phyloP scores from a whole-genome alignment of 1,140 invertebrate species.

The Cylas formicarius region DNA sequence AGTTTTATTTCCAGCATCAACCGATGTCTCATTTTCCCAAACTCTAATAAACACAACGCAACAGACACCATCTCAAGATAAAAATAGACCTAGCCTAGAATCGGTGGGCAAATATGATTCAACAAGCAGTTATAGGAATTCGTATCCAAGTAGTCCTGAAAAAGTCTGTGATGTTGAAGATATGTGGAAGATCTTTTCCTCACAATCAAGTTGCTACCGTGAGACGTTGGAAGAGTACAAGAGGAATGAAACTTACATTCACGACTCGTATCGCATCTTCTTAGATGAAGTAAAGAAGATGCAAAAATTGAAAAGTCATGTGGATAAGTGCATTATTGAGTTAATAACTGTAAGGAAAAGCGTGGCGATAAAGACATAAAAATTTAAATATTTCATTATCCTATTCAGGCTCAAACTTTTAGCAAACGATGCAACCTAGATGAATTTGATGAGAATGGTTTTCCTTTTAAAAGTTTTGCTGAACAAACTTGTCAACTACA shows the following conservation, averaged over 20 bases:
- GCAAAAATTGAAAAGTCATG: constrained; percentile 8
- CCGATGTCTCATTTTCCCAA: background rate
- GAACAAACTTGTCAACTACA: constrained; percentile 22
- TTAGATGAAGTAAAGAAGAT: constrained; percentile 13
- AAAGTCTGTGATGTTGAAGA: constrained; percentile 10
- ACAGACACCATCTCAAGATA: too few relatives aligned
- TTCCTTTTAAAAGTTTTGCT: constrained; percentile 2
- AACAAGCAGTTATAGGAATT: background rate
- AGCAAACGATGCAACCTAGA: constrained; percentile 16
- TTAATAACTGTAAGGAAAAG: constrained; percentile 15
- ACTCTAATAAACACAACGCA: too few relatives aligned
- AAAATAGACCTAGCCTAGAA: background rate
- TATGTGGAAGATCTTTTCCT: constrained; percentile 13
- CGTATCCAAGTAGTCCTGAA: constrained; percentile 7
- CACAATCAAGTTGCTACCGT: constrained; percentile 12
- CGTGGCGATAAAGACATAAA: background rate
- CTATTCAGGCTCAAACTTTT: constrained; percentile 19
- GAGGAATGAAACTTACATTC: constrained; percentile 16
- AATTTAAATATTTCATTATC: background rate
- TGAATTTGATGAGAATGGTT: constrained; percentile 15
- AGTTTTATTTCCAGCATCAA: background rate
- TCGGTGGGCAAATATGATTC: constrained; percentile 2
- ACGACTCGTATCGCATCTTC: constrained; percentile 6
- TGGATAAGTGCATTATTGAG: constrained; percentile 13
- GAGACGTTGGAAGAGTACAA: constrained; percentile 16